phyloP scores from a whole-genome alignment of 30 jellyfish, hydroid and myxozoan genomes.

The Aurelia aurita complex sp. Pacific region DNA sequence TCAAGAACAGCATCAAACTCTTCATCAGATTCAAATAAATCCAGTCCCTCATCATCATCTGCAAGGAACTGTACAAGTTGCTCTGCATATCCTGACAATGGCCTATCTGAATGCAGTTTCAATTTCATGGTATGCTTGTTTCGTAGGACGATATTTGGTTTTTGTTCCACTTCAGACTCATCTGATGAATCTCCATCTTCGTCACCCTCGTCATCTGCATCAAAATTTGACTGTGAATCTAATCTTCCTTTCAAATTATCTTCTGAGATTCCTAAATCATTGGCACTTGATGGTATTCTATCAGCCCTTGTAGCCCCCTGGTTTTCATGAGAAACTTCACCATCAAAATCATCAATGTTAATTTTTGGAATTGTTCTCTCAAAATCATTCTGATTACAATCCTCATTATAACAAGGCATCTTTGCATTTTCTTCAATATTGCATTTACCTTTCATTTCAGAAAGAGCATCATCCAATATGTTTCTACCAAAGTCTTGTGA shows the following conservation, averaged over 20 bases:
- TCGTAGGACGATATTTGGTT: constrained; percentile 24
- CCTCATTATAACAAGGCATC: not conserved
- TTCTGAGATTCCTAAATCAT: not conserved
- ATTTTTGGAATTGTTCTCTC: not conserved
- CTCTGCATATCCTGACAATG: constrained; percentile 94
- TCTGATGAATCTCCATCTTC: constrained; percentile 29
- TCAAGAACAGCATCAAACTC: constrained; percentile 83
- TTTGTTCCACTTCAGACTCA: constrained; percentile 23
- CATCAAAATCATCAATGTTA: not conserved
- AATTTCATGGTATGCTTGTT: constrained; percentile 38
- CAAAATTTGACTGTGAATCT: constrained; percentile 35
- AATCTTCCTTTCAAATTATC: not conserved
- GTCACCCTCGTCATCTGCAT: constrained; percentile 59
- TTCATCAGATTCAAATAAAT: constrained; percentile 91
- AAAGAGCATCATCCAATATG: constrained; percentile 22
- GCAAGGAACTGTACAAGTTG: constrained; percentile 88
- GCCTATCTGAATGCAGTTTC: constrained; percentile 81
- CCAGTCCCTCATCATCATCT: constrained; percentile 94
- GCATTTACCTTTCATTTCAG: constrained; percentile 3
- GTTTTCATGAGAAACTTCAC: constrained; percentile 6
- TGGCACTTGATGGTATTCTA: not conserved
- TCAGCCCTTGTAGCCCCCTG: not conserved
- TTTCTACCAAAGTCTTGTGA: constrained; percentile 26
- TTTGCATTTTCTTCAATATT: not conserved
- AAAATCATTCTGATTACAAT: not conserved